Conservation (phyloP, 2,113 vertebrate genomes). For the Prietella phreatophila region DNA sequence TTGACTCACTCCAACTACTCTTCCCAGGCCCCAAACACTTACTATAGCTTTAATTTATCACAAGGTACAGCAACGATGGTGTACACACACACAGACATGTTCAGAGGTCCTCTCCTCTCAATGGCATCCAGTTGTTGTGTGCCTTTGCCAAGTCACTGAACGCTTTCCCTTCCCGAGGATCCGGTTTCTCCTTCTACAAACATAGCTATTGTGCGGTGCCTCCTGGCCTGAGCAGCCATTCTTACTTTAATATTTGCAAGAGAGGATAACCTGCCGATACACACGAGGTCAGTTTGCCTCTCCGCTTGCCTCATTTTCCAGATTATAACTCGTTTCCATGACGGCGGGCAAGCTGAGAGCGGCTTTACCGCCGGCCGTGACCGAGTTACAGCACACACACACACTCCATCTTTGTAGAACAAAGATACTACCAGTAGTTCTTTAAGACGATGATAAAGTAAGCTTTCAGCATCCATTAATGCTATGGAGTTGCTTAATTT, state of each 20-base stretch:
- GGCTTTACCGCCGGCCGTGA: conserved; percentile 42
- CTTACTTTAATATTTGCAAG: conserved; percentile 55
- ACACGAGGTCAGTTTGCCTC: conserved; percentile 50
- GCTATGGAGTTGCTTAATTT: rapidly evolving
- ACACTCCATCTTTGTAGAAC: conserved; percentile 24
- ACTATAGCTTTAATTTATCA: neutral
- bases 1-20: neutral
- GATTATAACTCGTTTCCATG: conserved; percentile 59
- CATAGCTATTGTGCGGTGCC: conserved; percentile 46
- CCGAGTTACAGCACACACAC: conserved; percentile 10
- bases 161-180: conserved; percentile 46
- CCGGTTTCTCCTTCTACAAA: conserved; percentile 49
- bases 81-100: neutral
- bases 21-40: neutral
- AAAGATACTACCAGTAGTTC: conserved; percentile 24
- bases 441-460: neutral
- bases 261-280: conserved; percentile 53
- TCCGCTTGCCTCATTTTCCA: conserved; percentile 47
- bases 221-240: conserved; percentile 44
- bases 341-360: conserved; percentile 46
- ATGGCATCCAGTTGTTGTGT: conserved; percentile 53
- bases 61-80: conserved; percentile 11
- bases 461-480: neutral
- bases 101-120: conserved; percentile 39
- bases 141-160: conserved; percentile 49